A percentile compares a stretch with the other conserved stretches of the same genome.
Evolutionary conservation across 2,113 vertebrate species (phyloP).

Genomic region (Lepus americanus): DNA sequence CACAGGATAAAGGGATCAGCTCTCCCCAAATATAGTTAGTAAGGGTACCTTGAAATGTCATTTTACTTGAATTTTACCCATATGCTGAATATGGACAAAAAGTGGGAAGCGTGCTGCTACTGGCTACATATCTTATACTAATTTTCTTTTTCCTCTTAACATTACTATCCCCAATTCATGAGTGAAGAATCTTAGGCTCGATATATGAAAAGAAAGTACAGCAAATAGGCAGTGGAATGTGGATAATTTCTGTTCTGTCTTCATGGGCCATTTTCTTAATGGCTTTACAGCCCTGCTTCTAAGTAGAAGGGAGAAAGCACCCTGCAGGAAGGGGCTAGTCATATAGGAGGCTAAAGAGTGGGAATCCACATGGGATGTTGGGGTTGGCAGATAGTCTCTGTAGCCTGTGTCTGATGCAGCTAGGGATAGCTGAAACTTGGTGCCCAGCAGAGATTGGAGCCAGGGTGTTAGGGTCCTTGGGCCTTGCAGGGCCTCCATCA

Average conservation of each 20-base stretch:
- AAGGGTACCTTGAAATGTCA: not conserved
- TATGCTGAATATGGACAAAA: not conserved
- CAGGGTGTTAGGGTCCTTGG: not conserved
- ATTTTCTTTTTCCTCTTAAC: not conserved
- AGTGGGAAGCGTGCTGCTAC: not conserved
- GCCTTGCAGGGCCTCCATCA: not conserved
- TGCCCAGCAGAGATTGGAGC: not conserved
- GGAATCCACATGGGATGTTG: too few relatives aligned
- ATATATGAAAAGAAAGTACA: not conserved
- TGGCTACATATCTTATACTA: not conserved
- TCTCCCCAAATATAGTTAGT: not conserved
- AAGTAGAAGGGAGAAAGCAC: not conserved
- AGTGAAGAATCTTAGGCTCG: not conserved
- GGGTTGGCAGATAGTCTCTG: not conserved
- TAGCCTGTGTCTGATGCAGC: not conserved
- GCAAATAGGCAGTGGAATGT: not conserved
- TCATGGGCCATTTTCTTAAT: not conserved
- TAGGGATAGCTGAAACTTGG: not conserved
- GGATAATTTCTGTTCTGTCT: not conserved
- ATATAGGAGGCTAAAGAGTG: not conserved
- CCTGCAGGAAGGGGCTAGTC: not conserved
- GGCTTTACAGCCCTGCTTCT: not conserved
- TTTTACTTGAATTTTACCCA: not conserved
- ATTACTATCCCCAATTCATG: not conserved
- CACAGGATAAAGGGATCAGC: not conserved